Evolutionary conservation across 1,140 invertebrate species (phyloP).

Genomic region (Drosophila kurseongensis): DNA sequence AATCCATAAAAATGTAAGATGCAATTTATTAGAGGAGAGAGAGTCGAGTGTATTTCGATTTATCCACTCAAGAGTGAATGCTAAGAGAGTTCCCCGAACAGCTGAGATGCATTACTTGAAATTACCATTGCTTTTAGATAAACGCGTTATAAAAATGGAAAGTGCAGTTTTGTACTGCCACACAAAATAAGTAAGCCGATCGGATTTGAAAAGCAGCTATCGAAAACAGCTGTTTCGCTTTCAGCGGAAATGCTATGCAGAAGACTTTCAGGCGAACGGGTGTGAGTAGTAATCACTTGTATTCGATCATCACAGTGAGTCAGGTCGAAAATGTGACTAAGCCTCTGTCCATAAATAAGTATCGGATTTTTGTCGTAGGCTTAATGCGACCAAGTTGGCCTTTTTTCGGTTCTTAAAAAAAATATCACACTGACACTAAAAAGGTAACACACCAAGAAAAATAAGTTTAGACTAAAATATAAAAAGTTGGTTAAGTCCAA

Average conservation of each 20-base stretch:
- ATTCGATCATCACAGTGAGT: slow-evolving; percentile 40
- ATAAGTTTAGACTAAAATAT: too few relatives aligned
- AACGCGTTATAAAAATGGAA: slow-evolving; percentile 57
- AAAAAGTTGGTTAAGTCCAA: too few relatives aligned
- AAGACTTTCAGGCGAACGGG: slow-evolving; percentile 6
- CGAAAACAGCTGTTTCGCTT: slow-evolving; percentile 37
- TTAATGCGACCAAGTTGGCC: slow-evolving; percentile 43
- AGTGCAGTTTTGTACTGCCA: slow-evolving; percentile 38
- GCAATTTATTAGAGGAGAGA: slow-evolving; percentile 52
- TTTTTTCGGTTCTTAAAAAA: slow-evolving; percentile 43
- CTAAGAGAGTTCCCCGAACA: slow-evolving; percentile 26
- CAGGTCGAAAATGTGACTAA: slow-evolving; percentile 44
- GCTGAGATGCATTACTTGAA: slow-evolving; percentile 40
- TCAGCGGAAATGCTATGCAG: slow-evolving; percentile 35
- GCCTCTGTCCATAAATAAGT: slow-evolving; percentile 40
- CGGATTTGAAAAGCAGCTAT: not conserved
- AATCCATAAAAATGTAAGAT: slow-evolving; percentile 78
- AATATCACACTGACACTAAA: slow-evolving; percentile 9
- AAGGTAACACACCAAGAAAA: not conserved
- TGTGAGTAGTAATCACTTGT: slow-evolving; percentile 9
- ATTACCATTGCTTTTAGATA: slow-evolving; percentile 19
- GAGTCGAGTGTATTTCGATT: slow-evolving; percentile 15
- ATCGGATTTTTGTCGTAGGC: slow-evolving; percentile 54
- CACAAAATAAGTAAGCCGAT: slow-evolving; percentile 15
- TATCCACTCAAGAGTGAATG: slow-evolving; percentile 24